Conservation (phyloP, 1,140 invertebrate species). For the Cydia strobilella region DNA sequence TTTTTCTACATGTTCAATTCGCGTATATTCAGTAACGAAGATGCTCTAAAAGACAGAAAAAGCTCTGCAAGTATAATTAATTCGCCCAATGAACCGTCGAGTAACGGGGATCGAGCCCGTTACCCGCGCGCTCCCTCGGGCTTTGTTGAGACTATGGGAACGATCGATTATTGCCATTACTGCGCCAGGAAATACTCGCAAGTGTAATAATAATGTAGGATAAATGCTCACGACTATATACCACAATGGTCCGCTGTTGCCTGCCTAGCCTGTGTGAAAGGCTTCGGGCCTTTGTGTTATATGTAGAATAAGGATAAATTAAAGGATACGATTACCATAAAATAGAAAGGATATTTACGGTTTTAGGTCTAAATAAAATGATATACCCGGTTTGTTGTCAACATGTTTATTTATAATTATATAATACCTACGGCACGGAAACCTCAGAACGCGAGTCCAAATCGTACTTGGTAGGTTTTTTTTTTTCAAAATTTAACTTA, state of each 20-base stretch:
- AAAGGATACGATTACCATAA: neutral
- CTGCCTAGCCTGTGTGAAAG: neutral
- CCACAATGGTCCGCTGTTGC: neutral
- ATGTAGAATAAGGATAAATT: neutral
- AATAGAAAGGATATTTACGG: neutral
- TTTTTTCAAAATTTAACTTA: too few species aligned
- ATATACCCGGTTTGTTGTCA: too few species aligned
- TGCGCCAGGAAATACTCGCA: constrained; percentile 2
- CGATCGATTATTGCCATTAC: constrained; percentile 21
- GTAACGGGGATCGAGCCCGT: constrained; percentile 24
- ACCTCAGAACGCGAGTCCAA: too few species aligned
- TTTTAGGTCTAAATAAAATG: too few species aligned
- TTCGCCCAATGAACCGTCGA: constrained; percentile 31
- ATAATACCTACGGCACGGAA: too few species aligned
- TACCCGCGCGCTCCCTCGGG: constrained; percentile 21
- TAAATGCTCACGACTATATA: constrained; percentile 10
- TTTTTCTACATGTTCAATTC: neutral
- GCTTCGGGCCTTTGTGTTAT: neutral
- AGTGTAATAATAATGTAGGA: constrained; percentile 13
- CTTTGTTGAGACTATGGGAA: constrained; percentile 22
- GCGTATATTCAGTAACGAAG: neutral
- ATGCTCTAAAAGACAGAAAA: constrained; percentile 13
- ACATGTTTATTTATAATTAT: too few species aligned
- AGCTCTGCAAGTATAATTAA: constrained; percentile 30
- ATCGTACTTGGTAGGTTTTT: too few species aligned